These are phyloP conservation scores for Dascyllus trimaculatus DNA, from an alignment of 2,113 vertebrate genomes.

Conservation along the genomic window DNA sequence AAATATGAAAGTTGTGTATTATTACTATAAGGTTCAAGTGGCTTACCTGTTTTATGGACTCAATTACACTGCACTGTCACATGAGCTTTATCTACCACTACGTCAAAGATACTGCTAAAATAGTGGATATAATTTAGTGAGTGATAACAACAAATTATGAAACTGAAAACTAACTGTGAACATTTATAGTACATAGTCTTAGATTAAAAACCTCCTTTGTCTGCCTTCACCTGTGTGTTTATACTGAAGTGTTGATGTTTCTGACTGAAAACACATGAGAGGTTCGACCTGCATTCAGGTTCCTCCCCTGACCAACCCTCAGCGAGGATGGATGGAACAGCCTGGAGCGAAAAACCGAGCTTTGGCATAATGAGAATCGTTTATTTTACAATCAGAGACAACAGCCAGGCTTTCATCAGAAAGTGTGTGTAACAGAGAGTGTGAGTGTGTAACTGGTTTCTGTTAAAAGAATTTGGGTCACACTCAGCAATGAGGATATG, in stretches of 20 bases:
- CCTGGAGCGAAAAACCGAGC: constrained; percentile 5
- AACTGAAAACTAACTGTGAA: background rate
- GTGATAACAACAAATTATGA: too few relatives aligned
- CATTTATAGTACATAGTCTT: constrained; percentile 13
- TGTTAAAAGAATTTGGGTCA: constrained; percentile 12
- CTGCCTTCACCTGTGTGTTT: background rate
- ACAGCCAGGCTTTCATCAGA: background rate
- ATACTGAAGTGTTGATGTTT: background rate
- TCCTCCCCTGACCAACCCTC: background rate
- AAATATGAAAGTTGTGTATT: too few relatives aligned
- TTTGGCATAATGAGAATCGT: constrained; percentile 24
- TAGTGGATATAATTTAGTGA: too few relatives aligned
- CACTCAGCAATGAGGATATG: background rate
- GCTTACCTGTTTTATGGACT: too few relatives aligned
- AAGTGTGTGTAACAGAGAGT: background rate
- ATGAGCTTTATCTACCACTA: too few relatives aligned
- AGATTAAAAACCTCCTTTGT: background rate
- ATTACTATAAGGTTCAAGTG: too few relatives aligned
- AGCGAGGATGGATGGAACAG: constrained; percentile 1
- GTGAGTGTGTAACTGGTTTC: background rate
- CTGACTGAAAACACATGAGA: constrained; percentile 1
- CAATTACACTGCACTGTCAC: too few relatives aligned
- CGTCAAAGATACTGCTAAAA: too few relatives aligned
- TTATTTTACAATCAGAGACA: constrained; percentile 14
- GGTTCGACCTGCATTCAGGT: background rate